Evolutionary conservation across 2,113 vertebrate species (phyloP).

Genomic region (Oncorhynchus mykiss): DNA sequence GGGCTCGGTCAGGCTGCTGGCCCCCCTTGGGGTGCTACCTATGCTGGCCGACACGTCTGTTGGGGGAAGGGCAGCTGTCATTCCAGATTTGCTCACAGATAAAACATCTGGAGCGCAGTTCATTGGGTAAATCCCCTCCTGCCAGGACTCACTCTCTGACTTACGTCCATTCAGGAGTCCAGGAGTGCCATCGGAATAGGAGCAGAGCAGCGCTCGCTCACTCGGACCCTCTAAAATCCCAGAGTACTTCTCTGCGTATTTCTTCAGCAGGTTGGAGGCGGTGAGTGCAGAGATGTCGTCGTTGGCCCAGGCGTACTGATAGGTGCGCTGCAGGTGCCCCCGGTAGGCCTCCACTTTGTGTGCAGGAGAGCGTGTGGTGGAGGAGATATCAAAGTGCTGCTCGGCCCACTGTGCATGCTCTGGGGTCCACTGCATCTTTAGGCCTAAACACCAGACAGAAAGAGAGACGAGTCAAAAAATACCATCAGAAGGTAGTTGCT

Average conservation of each 20-base stretch:
- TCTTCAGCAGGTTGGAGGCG: constrained; percentile 97
- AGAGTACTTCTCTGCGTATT: constrained; percentile 98
- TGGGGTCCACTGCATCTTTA: constrained; percentile 99
- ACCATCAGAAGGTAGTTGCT: background rate
- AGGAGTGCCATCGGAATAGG: constrained; percentile 85
- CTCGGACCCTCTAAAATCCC: constrained; percentile 93
- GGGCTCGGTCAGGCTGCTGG: constrained; percentile 92
- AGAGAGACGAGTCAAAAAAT: background rate
- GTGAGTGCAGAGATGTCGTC: constrained; percentile 98
- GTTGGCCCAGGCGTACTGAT: constrained; percentile 99
- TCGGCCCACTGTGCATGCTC: constrained; percentile 99
- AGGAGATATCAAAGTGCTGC: constrained; percentile 99
- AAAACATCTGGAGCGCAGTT: constrained; percentile 96
- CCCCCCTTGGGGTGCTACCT: constrained; percentile 91
- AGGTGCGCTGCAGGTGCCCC: constrained; percentile 94
- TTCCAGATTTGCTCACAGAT: constrained; percentile 91
- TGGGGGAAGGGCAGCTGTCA: constrained; percentile 89
- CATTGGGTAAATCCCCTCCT: constrained; percentile 96
- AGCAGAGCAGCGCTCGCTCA: constrained; percentile 89
- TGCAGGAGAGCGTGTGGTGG: constrained; percentile 94
- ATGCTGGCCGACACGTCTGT: constrained; percentile 90
- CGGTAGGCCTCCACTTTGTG: constrained; percentile 98
- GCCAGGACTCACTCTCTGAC: constrained; percentile 94
- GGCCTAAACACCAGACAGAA: constrained; percentile 74
- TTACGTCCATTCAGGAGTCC: constrained; percentile 94